These are phyloP conservation scores for Heliothis peltigera DNA, from an alignment of 2,888 invertebrate genomes.

Conservation along the genomic window DNA sequence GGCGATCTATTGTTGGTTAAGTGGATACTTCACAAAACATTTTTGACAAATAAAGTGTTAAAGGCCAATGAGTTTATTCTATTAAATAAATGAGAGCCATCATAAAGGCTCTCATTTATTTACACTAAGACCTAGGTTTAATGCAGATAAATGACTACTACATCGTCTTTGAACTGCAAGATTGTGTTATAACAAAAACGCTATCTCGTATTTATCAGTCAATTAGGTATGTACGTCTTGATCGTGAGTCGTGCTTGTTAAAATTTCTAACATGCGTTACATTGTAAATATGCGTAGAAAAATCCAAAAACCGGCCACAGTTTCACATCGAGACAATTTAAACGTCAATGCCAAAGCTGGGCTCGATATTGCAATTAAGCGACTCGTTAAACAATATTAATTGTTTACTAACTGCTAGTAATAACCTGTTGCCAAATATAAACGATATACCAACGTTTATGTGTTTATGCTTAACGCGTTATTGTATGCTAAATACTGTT, in stretches of 20 bases:
- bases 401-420: conserved; percentile 60
- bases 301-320: conserved; percentile 20
- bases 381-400: conserved; percentile 64
- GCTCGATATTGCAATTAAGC: conserved; percentile 59
- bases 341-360: conserved; percentile 58
- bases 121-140: not conserved
- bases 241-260: not conserved
- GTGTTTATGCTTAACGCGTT: conserved; percentile 37
- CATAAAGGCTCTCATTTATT: too few relatives aligned
- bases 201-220: too few relatives aligned
- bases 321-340: conserved; percentile 61
- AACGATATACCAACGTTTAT: conserved; percentile 52
- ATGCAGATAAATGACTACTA: not conserved
- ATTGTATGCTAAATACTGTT: conserved; percentile 50
- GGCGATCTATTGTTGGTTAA: conserved; percentile 3
- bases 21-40: not conserved
- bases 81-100: not conserved
- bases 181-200: too few relatives aligned
- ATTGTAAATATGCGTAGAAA: conserved; percentile 23
- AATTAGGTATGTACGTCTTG: not conserved
- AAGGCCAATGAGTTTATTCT: conserved; percentile 25
- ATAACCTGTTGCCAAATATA: conserved; percentile 60
- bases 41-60: not conserved
- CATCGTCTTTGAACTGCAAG: not conserved
- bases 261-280: not conserved